These are phyloP conservation scores for Zaprionus lineosus DNA, from an alignment of 2,888 invertebrate species.

Conservation along the genomic window DNA sequence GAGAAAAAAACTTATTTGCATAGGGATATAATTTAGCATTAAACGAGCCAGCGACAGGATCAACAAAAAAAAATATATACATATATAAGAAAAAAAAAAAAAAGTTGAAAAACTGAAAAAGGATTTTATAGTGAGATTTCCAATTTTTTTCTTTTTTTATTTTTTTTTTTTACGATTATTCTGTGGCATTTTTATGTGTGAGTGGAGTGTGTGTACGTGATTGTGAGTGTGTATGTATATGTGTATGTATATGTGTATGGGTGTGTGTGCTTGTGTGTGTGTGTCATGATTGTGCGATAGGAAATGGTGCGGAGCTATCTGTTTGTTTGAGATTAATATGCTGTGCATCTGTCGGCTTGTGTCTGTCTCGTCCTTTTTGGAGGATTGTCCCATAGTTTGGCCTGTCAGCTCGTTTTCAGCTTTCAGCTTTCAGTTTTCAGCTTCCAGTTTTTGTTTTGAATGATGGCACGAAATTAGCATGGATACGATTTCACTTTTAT, in stretches of 20 bases:
- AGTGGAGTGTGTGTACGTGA: too few species aligned
- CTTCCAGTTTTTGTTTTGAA: conserved; percentile 41
- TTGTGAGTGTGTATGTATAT: conserved; percentile 13
- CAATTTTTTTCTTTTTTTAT: conserved; percentile 42
- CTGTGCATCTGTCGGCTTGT: conserved; percentile 78
- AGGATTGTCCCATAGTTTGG: conserved; percentile 50
- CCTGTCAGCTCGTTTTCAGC: conserved; percentile 54
- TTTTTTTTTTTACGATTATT: conserved; percentile 15
- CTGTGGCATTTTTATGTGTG: too few species aligned
- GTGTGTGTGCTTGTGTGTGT: conserved; percentile 25
- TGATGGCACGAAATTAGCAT: conserved; percentile 78
- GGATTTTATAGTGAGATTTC: conserved; percentile 64
- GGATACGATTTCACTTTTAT: conserved; percentile 78
- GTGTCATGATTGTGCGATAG: conserved; percentile 55
- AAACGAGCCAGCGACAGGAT: conserved; percentile 67
- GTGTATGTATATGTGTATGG: conserved; percentile 3
- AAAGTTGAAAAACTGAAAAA: too few species aligned
- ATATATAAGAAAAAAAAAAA: too few species aligned
- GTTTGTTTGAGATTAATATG: conserved; percentile 81
- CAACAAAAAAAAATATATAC: conserved; percentile 50
- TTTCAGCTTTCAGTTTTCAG: conserved; percentile 20
- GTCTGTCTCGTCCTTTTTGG: conserved; percentile 30
- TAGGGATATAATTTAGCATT: conserved; percentile 80
- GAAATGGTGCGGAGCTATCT: conserved; percentile 70
- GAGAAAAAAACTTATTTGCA: conserved; percentile 78